Percentiles rank a stretch among this genome's conserved stretches.
These are phyloP conservation scores for Anser brachyrhynchus DNA, from an alignment of 2,113 vertebrate species.

Conservation along the genomic window DNA sequence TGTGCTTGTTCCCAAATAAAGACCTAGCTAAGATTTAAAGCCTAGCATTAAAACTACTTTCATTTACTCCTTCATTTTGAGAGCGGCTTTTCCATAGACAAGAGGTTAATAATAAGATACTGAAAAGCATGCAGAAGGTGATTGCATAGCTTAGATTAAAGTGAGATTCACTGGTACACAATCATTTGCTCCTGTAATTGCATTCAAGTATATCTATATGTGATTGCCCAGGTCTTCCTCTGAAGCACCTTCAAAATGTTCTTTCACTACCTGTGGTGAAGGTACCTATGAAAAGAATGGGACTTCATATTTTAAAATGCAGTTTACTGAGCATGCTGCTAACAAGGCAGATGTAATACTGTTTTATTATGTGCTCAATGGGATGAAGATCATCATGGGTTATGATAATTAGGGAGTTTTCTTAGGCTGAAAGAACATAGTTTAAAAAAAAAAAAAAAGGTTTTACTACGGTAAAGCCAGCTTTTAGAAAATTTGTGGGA, in stretches of 20 bases:
- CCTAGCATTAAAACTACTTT: slow-evolving; percentile 6
- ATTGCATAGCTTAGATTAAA: slow-evolving; percentile 45
- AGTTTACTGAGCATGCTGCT: neutral
- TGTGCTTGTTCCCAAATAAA: neutral
- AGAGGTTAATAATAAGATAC: slow-evolving; percentile 52
- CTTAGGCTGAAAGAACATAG: neutral
- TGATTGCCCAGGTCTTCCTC: slow-evolving; percentile 20
- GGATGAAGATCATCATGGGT: neutral
- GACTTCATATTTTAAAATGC: neutral
- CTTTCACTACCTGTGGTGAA: neutral
- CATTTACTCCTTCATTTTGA: slow-evolving; percentile 23
- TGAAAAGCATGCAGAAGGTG: slow-evolving; percentile 1
- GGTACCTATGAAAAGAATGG: neutral
- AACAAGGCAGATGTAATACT: neutral
- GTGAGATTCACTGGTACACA: slow-evolving; percentile 32
- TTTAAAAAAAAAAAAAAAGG: neutral
- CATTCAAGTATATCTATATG: slow-evolving; percentile 7
- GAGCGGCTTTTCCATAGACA: slow-evolving; percentile 2
- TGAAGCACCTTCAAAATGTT: neutral
- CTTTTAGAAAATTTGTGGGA: neutral
- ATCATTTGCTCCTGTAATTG: slow-evolving; percentile 39
- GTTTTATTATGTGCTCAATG: neutral
- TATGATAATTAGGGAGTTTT: neutral
- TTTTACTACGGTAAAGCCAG: neutral
- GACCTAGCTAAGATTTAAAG: slow-evolving; percentile 17